Evolutionary conservation across 2,113 vertebrate genomes (phyloP), one percentile per base, ranked within the genome.

Genomic region (Microtus montanus): DNA sequence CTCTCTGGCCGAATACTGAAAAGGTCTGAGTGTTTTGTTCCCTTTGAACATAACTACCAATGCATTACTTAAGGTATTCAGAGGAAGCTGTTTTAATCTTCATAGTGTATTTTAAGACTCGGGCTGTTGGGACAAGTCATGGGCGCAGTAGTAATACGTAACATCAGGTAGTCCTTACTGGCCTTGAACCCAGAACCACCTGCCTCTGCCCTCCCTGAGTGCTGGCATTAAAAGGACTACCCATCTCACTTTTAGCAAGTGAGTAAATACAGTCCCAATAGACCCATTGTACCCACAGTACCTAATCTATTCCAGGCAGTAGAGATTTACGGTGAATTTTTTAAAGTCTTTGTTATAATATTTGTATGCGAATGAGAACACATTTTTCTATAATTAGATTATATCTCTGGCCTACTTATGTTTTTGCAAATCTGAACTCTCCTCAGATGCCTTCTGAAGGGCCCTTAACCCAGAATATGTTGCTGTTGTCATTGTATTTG

Each of bases 1-100:
- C n/a, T 75, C n/a, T 68, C n/a, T 91, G 64, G 47, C 44, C 86
- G 33, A 90, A 2, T 85, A 78, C 71, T 92, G 86, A 52, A 11
- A 44, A 66, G 19, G 79, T 86, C 74, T 47, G 44, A 28, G n/a
- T 58, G 3, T 87, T 91, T 92, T 41, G 64, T 93, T 49, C 35
- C 71, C 52, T 96, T 91, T 87, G 77, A 95, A 89, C 35, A 47
- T 89, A 90, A 61, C 33, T 84, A 52, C n/a, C 19, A 41, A 0
- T 52, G 52, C 52, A 38, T 26, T 73, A 13, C 24, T 52, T 58
- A 82, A 82, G 90, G 70, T 71, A 88, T 63, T 78, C 22, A 66
- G 12, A 80, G 11, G n/a, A 85, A 89, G 52, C 71, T 73, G 3
- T 92, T 93, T 85, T 35, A 83, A 2, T 93, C 63, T 74, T 26